A percentile compares a stretch with the other conserved stretches of the same genome.
Evolutionary conservation across 2,113 vertebrate genomes (phyloP).

Genomic region (Plecotus auritus): DNA sequence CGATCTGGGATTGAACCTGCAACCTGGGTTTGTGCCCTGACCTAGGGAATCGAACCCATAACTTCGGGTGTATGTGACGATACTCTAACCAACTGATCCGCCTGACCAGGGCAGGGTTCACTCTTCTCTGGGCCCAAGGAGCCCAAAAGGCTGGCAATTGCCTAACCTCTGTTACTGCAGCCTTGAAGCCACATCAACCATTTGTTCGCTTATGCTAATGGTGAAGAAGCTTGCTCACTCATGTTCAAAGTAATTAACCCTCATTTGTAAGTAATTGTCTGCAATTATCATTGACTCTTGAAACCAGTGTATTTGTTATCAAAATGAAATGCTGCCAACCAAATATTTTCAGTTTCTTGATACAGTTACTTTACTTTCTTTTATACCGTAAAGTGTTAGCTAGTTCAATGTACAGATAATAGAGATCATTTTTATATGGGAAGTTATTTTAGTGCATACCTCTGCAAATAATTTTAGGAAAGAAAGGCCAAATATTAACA

Average conservation of each 20-base stretch:
- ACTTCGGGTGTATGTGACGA: not conserved
- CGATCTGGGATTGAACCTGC: too few species aligned
- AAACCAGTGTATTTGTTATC: not conserved
- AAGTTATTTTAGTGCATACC: not conserved
- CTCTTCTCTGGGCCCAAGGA: not conserved
- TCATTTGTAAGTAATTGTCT: not conserved
- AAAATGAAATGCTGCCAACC: not conserved
- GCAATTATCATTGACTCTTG: not conserved
- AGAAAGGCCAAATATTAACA: not conserved
- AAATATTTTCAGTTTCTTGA: not conserved
- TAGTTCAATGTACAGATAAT: not conserved
- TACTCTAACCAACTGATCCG: not conserved
- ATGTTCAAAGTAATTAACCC: not conserved
- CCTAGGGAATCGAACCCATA: not conserved
- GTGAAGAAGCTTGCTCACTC: not conserved
- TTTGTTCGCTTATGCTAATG: not conserved
- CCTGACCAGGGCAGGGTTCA: not conserved
- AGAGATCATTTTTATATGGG: not conserved
- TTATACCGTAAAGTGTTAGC: not conserved
- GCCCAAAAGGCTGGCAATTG: not conserved
- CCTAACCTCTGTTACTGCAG: not conserved
- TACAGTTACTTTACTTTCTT: not conserved
- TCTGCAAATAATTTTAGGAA: slow-evolving; percentile 22
- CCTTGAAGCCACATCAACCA: not conserved
- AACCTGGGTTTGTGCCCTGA: not conserved